Percentiles rank a stretch among this genome's conserved stretches.
phyloP scores from a whole-genome alignment of 2,797 vertebrate species.

The Echeneis naucrates region DNA sequence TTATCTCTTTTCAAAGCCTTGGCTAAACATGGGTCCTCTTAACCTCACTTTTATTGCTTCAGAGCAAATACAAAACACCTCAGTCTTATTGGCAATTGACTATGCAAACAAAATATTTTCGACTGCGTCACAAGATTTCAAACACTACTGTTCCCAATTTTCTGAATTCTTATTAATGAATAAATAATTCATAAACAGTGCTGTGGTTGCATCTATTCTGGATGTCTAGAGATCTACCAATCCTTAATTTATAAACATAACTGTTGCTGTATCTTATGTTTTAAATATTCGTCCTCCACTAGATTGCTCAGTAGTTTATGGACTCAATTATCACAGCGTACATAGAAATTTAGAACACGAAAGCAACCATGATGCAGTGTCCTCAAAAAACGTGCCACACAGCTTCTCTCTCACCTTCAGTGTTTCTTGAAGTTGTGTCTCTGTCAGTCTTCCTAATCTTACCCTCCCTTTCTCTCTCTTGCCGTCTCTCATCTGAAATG shows the following conservation, averaged over 20 bases:
- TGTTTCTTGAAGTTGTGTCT: constrained; percentile 25
- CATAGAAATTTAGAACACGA: constrained; percentile 50
- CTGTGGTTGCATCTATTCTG: constrained; percentile 1
- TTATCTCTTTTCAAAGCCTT: constrained; percentile 52
- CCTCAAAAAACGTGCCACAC: constrained; percentile 37
- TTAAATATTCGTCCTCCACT: constrained; percentile 12
- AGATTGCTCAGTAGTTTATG: constrained; percentile 38
- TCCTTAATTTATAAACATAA: constrained; percentile 1
- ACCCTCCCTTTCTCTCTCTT: constrained; percentile 3
- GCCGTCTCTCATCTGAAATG: constrained; percentile 19
- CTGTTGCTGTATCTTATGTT: not conserved
- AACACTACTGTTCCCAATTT: constrained; percentile 39
- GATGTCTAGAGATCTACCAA: not conserved
- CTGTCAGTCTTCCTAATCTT: constrained; percentile 34
- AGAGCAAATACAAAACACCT: constrained; percentile 54
- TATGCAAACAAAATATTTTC: constrained; percentile 25
- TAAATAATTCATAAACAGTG: too few species aligned
- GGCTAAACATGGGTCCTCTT: constrained; percentile 35
- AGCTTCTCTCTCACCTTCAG: constrained; percentile 3
- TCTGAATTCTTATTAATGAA: constrained; percentile 11
- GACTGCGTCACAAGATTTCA: constrained; percentile 26
- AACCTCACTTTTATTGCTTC: constrained; percentile 54
- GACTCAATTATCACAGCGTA: constrained; percentile 45
- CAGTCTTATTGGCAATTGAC: constrained; percentile 35
- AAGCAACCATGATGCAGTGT: constrained; percentile 35